phyloP scores from a whole-genome alignment of 2,888 invertebrate species.

The Drosophila seclusa region DNA sequence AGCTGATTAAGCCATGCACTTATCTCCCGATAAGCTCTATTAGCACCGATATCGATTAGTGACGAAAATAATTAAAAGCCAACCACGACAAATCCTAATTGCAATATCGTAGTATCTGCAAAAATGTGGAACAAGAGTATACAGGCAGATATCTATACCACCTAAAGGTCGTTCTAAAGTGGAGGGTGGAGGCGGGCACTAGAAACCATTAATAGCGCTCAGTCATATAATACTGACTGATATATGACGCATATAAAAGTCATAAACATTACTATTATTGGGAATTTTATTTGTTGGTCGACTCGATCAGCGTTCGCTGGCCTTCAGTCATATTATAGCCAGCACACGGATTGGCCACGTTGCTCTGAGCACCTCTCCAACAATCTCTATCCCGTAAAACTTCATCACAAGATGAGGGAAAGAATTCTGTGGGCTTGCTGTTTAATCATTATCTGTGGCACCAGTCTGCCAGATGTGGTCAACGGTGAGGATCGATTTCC shows the following conservation, averaged over 20 bases:
- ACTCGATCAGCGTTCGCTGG: neutral
- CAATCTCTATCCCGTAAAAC: neutral
- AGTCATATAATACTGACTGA: constrained; percentile 21
- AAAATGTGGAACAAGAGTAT: neutral
- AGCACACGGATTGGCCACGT: constrained; percentile 40
- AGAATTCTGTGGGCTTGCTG: neutral
- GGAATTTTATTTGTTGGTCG: neutral
- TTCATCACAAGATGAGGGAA: neutral
- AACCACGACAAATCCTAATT: neutral
- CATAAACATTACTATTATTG: constrained; percentile 11
- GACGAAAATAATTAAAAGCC: no score
- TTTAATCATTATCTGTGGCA: constrained; percentile 4
- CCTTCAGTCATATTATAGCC: constrained; percentile 52
- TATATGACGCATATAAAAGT: neutral
- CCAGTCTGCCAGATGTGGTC: constrained; percentile 4
- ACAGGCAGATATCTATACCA: neutral
- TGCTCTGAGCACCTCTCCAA: neutral
- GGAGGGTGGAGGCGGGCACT: neutral
- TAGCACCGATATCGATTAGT: neutral
- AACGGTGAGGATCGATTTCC: constrained; percentile 75
- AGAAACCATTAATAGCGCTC: neutral
- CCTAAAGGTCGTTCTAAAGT: neutral
- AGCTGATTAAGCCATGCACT: neutral
- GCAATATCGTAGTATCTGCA: neutral
- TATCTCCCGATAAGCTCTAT: neutral